Conservation (phyloP, 2,888 invertebrate genomes). For the Lydus trimaculatus region DNA sequence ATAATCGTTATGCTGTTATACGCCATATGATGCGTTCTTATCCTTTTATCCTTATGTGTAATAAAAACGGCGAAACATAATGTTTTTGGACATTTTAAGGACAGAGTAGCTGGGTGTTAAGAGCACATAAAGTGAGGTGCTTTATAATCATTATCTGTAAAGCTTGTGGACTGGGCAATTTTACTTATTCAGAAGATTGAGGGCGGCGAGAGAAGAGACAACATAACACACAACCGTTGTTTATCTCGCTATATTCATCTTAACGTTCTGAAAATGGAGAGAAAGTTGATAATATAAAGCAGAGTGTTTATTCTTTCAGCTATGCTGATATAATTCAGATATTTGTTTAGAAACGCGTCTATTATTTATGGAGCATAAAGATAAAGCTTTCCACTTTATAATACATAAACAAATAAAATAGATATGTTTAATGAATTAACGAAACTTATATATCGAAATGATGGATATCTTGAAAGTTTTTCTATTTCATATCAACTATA, state of each 20-base stretch:
- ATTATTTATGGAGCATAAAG: conserved; percentile 28
- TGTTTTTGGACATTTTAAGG: conserved; percentile 50
- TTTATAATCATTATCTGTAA: conserved; percentile 55
- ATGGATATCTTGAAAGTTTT: background rate
- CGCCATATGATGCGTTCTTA: background rate
- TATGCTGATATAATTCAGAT: conserved; percentile 36
- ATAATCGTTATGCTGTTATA: background rate
- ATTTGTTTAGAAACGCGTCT: conserved; percentile 16
- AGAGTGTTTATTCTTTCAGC: conserved; percentile 40
- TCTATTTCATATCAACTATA: background rate
- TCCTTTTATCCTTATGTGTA: conserved; percentile 34
- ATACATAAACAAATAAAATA: background rate
- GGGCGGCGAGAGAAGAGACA: conserved; percentile 2
- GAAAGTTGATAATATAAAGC: conserved; percentile 34
- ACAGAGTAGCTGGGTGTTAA: conserved; percentile 49
- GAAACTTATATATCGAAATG: background rate
- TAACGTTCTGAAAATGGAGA: conserved; percentile 32
- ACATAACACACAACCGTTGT: conserved; percentile 18
- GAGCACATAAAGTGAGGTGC: conserved; percentile 52
- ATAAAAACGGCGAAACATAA: conserved; percentile 48
- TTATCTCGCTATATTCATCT: conserved; percentile 41
- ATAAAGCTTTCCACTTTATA: conserved; percentile 13
- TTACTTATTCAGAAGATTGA: conserved; percentile 40
- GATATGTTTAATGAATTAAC: background rate
- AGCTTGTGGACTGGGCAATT: conserved; percentile 48